These are phyloP conservation scores for Ceratoteleas bidentatus DNA, from an alignment of 1,140 invertebrate genomes.

Conservation along the genomic window DNA sequence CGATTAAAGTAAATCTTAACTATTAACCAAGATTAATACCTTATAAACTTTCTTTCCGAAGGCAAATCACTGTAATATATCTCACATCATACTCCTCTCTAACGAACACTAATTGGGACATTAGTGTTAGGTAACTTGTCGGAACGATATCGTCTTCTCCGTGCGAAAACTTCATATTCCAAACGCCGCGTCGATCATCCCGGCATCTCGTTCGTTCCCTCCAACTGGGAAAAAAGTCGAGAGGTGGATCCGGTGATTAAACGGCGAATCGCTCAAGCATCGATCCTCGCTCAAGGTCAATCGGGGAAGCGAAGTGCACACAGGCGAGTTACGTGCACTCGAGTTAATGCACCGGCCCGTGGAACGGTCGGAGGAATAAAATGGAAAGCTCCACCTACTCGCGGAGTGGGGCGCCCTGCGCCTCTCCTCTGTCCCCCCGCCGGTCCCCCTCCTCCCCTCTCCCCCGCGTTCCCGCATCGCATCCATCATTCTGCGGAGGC, in stretches of 20 bases:
- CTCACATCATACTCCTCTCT: no score
- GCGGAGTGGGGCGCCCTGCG: constrained; percentile 44
- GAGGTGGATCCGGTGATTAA: constrained; percentile 47
- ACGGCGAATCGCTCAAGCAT: constrained; percentile 48
- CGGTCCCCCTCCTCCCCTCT: no score
- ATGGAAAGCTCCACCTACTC: constrained; percentile 80
- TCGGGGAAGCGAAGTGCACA: constrained; percentile 48
- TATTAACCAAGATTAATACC: no score
- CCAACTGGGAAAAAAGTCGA: constrained; percentile 5
- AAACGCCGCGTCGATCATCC: no score
- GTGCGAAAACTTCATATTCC: constrained; percentile 15
- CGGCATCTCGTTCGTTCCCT: background rate
- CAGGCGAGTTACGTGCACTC: constrained; percentile 38
- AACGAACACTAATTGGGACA: no score
- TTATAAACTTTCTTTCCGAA: no score
- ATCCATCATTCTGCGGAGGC: constrained; percentile 81
- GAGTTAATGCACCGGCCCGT: constrained; percentile 54
- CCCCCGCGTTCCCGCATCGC: constrained; percentile 71
- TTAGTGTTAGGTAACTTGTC: no score
- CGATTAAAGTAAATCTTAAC: no score
- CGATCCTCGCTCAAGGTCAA: constrained; percentile 55
- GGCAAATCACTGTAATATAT: no score
- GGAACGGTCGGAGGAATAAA: constrained; percentile 72
- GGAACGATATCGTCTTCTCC: no score
- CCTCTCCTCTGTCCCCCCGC: constrained; percentile 25